These are phyloP conservation scores for Axea sp. DNA, from an alignment of 2,888 invertebrate genomes.

Conservation along the genomic window DNA sequence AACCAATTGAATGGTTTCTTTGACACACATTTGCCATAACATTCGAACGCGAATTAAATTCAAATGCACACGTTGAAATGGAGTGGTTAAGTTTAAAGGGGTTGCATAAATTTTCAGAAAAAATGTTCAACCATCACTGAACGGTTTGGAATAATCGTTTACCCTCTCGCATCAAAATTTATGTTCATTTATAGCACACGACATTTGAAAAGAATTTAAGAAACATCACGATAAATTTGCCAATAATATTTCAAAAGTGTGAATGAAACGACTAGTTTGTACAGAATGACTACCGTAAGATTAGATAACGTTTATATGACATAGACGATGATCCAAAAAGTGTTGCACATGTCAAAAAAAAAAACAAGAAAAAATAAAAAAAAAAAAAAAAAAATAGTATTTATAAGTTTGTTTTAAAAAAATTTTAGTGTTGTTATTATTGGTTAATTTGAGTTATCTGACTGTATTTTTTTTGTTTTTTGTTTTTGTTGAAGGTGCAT, in stretches of 20 bases:
- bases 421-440: no score
- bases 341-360: constrained; percentile 54
- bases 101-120: neutral
- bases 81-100: no score
- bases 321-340: constrained; percentile 29
- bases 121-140: constrained; percentile 14
- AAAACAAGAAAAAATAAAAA: no score
- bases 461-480: no score
- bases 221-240: constrained; percentile 25
- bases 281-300: constrained; percentile 38
- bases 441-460: no score
- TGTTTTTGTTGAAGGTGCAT: no score
- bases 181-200: constrained; percentile 34
- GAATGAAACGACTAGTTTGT: constrained; percentile 42
- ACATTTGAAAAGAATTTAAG: constrained; percentile 31
- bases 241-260: constrained; percentile 32
- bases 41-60: no score
- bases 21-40: no score
- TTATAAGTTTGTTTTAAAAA: no score
- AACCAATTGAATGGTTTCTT: no score
- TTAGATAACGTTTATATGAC: constrained; percentile 44
- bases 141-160: neutral
- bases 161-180: constrained; percentile 12
- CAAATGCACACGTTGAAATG: no score
- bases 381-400: no score